A percentile compares a stretch with the other conserved stretches of the same genome.
phyloP scores from a whole-genome alignment of 2,113 vertebrate species.

The Lanius ludovicianus region DNA sequence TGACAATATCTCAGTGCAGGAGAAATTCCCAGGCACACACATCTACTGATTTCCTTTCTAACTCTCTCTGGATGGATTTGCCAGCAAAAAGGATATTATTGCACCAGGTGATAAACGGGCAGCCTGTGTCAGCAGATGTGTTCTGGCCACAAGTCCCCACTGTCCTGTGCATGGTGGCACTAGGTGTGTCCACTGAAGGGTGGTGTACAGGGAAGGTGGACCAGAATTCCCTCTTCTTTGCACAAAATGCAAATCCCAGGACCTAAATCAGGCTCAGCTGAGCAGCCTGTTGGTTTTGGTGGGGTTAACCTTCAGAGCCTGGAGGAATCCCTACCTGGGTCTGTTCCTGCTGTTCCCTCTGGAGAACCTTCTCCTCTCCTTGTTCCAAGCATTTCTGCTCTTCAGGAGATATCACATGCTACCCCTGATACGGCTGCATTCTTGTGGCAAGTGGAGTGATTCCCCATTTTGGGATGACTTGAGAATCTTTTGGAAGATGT shows the following conservation, averaged over 20 bases:
- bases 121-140: background rate
- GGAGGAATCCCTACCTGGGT: background rate
- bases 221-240: background rate
- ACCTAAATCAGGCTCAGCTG: background rate
- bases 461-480: constrained; percentile 3
- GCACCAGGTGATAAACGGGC: background rate
- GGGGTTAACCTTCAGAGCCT: background rate
- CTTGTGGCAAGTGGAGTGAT: constrained; percentile 15
- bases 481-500: background rate
- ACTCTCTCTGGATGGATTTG: background rate
- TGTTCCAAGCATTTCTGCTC: background rate
- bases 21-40: constrained; percentile 40
- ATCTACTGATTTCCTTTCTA: constrained; percentile 23
- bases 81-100: background rate
- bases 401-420: background rate
- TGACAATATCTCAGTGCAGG: background rate
- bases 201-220: background rate
- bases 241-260: background rate
- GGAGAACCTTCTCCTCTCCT: background rate
- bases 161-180: background rate
- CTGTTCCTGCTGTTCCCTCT: background rate
- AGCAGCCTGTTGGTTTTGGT: background rate
- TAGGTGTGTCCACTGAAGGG: background rate
- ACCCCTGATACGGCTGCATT: background rate
- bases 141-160: background rate